Percentiles rank a stretch among this genome's conserved stretches.
These are phyloP conservation scores for Sclerodermus sp. DNA, from an alignment of 2,888 invertebrate species.

Conservation along the genomic window DNA sequence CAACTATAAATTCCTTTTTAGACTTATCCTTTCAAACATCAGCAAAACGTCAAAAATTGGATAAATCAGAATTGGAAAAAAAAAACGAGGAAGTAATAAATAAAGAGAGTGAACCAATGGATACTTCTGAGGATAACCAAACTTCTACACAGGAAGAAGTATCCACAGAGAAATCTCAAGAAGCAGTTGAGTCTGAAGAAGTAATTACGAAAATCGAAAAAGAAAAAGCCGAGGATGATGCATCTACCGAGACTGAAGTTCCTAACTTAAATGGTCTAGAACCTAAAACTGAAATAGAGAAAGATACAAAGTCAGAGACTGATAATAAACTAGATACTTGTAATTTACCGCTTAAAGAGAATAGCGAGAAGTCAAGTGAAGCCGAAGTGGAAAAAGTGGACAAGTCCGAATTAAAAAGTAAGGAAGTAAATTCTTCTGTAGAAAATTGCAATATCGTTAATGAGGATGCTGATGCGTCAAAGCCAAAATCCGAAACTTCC, in stretches of 20 bases:
- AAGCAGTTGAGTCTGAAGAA: slow-evolving; percentile 1
- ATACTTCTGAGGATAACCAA: slow-evolving; percentile 44
- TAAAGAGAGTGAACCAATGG: slow-evolving; percentile 43
- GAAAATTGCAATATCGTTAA: neutral
- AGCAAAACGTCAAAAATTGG: slow-evolving; percentile 51
- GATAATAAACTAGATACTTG: no score
- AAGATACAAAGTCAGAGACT: no score
- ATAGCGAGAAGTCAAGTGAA: no score
- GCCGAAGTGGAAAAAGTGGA: slow-evolving; percentile 12
- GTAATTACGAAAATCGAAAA: slow-evolving; percentile 11
- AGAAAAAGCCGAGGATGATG: neutral
- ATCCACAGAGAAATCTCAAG: neutral
- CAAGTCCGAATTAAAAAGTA: no score
- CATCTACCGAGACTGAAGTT: slow-evolving; percentile 11
- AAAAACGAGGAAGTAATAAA: slow-evolving; percentile 11
- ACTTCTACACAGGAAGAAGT: slow-evolving; percentile 15
- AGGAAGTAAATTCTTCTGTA: no score
- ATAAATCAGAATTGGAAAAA: slow-evolving; percentile 23
- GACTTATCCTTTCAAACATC: slow-evolving; percentile 59
- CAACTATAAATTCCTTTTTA: slow-evolving; percentile 65
- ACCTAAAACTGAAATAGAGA: no score
- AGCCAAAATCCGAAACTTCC: neutral
- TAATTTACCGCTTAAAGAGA: no score
- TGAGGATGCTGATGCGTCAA: neutral
- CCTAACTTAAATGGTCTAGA: no score